Conservation (phyloP, 2,113 vertebrate genomes). For the Sebastes schlegelii region DNA sequence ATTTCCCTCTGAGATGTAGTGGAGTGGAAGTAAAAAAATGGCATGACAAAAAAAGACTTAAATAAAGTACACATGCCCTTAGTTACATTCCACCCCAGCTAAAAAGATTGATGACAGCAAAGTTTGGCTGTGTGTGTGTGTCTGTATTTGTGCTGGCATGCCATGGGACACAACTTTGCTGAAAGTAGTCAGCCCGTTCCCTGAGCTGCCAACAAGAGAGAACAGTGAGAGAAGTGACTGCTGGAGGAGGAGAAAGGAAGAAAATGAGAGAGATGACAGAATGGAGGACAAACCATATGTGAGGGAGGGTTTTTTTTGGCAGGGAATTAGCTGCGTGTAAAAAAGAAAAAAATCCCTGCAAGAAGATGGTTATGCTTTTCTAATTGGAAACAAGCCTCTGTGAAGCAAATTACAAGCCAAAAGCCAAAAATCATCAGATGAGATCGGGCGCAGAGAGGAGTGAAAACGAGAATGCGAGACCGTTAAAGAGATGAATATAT, state of each 20-base stretch:
- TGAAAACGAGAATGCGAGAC: conserved; percentile 32
- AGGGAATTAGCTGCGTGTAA: background rate
- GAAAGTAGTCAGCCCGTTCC: conserved; percentile 34
- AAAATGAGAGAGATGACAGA: conserved; percentile 34
- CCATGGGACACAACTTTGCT: conserved; percentile 22
- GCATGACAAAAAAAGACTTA: too few species aligned
- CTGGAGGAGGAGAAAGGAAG: background rate
- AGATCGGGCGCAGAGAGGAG: conserved; percentile 5
- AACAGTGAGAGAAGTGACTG: conserved; percentile 31
- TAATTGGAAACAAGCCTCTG: conserved; percentile 58
- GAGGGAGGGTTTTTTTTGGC: conserved; percentile 5
- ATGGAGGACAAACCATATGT: conserved; percentile 14
- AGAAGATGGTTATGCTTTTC: conserved; percentile 20
- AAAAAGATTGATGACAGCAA: conserved; percentile 23
- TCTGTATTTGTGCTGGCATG: background rate
- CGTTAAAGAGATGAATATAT: conserved; percentile 51
- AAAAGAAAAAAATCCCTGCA: conserved; percentile 4
- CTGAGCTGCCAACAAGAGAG: conserved; percentile 42
- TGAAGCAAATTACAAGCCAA: conserved; percentile 48
- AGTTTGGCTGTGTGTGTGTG: background rate
- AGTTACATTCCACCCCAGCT: too few species aligned
- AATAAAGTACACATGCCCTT: too few species aligned
- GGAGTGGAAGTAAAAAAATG: too few species aligned
- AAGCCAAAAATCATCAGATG: conserved; percentile 51
- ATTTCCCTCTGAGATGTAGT: too few species aligned